A percentile compares a stretch with the other conserved stretches of the same genome.
Conservation (phyloP, 2,888 invertebrate genomes). For the Lissonota sp. region DNA sequence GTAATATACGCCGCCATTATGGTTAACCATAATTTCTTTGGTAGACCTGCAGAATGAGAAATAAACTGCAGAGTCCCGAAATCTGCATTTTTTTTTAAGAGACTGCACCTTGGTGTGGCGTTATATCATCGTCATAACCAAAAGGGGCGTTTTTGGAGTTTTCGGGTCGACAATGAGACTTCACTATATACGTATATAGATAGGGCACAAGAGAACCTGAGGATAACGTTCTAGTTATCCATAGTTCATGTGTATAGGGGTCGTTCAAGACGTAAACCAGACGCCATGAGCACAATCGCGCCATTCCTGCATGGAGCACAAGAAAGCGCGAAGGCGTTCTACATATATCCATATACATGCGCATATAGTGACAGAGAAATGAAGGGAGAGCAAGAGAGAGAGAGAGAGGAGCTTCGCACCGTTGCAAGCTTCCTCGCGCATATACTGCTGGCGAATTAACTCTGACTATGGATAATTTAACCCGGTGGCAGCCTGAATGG, state of each 20-base stretch:
- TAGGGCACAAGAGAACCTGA: background rate
- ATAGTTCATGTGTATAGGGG: background rate
- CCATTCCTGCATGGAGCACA: constrained; percentile 28
- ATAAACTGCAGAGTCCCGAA: too few species aligned
- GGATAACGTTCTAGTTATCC: constrained; percentile 21
- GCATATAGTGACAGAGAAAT: background rate
- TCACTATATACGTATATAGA: too few species aligned
- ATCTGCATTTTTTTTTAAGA: background rate
- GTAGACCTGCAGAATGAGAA: too few species aligned
- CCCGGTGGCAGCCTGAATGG: constrained; percentile 77
- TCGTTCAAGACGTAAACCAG: background rate
- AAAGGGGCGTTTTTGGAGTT: background rate
- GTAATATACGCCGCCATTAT: too few species aligned
- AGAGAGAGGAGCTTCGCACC: constrained; percentile 14
- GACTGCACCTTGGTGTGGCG: background rate
- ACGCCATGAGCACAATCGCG: constrained; percentile 49
- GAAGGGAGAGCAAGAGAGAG: background rate
- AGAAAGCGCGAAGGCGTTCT: constrained; percentile 34
- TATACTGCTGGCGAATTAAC: constrained; percentile 49
- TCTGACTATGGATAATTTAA: constrained; percentile 79
- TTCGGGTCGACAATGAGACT: background rate
- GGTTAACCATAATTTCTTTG: too few species aligned
- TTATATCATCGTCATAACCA: background rate
- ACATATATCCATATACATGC: background rate
- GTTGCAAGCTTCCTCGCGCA: constrained; percentile 40